These are phyloP conservation scores for Promerops cafer DNA, from an alignment of 2,113 vertebrate genomes.

Conservation along the genomic window DNA sequence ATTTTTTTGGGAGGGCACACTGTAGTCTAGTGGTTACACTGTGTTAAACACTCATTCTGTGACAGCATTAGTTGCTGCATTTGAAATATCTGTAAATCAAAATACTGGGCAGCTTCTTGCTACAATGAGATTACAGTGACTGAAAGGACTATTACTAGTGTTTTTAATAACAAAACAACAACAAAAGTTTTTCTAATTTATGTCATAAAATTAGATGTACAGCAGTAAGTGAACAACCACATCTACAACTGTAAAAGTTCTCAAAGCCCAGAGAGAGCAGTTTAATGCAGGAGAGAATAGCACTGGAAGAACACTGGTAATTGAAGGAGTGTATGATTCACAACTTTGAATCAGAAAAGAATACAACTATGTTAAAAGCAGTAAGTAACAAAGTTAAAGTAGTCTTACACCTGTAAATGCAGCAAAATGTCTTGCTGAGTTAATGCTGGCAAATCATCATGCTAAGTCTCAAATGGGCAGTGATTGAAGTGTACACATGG, in stretches of 20 bases:
- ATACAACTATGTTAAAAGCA: not conserved
- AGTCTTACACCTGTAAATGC: not conserved
- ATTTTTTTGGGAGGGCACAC: not conserved
- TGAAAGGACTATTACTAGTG: not conserved
- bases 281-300: rapidly evolving
- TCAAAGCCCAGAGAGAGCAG: not conserved
- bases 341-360: not conserved
- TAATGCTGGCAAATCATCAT: not conserved
- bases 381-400: not conserved
- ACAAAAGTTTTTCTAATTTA: not conserved
- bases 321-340: not conserved
- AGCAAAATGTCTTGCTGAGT: not conserved
- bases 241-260: not conserved
- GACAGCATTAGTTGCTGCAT: not conserved
- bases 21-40: not conserved
- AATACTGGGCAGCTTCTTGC: not conserved
- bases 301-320: not conserved
- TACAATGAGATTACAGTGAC: not conserved
- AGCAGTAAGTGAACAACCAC: not conserved
- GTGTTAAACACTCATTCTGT: not conserved
- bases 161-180: not conserved
- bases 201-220: not conserved
- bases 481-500: not conserved
- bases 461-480: not conserved
- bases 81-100: not conserved